phyloP scores from a whole-genome alignment of 2,797 vertebrate genomes.

The Diceros bicornis region DNA sequence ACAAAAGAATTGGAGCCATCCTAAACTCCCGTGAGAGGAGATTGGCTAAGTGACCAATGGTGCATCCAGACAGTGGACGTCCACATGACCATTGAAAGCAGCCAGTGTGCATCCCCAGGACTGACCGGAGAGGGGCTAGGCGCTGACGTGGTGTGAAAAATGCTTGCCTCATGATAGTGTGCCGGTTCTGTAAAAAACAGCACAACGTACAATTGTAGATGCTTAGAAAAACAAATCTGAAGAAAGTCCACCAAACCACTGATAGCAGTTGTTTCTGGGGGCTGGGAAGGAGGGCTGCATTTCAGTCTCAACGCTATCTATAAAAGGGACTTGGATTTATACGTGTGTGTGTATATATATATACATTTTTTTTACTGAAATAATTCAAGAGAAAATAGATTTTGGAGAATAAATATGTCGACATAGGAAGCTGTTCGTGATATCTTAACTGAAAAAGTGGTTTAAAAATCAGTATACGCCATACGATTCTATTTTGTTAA shows the following conservation, averaged over 20 bases:
- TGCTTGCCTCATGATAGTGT: accelerated
- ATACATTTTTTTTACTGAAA: background rate
- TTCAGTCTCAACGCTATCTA: background rate
- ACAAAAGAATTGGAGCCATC: accelerated
- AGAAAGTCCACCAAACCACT: accelerated
- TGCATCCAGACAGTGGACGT: accelerated
- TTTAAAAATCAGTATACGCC: slow-evolving; percentile 16
- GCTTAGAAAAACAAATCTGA: background rate
- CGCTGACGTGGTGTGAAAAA: accelerated
- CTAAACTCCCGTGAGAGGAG: background rate
- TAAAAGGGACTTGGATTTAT: background rate
- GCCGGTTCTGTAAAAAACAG: background rate
- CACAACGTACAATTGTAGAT: accelerated
- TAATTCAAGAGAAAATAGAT: slow-evolving; percentile 17
- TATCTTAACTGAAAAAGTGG: background rate
- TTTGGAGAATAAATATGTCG: background rate
- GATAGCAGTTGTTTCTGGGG: background rate
- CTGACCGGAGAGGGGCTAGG: accelerated
- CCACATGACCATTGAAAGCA: accelerated
- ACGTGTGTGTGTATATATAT: background rate
- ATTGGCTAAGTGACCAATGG: accelerated
- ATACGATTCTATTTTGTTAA: background rate
- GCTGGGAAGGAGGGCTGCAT: background rate
- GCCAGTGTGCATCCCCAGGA: accelerated
- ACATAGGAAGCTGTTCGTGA: background rate